Evolutionary conservation across 2,113 vertebrate genomes (phyloP), one percentile per base, ranked within the genome.

Genomic region (Pteronura brasiliensis): DNA sequence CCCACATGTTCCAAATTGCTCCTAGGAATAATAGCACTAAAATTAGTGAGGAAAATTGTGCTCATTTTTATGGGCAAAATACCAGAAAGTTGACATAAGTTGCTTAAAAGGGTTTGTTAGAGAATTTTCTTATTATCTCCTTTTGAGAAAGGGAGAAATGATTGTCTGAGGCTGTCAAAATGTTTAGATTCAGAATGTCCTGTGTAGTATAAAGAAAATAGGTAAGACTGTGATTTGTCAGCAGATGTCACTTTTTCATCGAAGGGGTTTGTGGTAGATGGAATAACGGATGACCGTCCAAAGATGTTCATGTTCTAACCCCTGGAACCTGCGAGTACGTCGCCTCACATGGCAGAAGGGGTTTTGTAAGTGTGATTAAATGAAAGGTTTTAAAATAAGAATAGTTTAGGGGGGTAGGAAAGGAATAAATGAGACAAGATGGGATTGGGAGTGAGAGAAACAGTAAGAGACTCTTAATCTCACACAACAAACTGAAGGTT

Each of bases 61-160:
- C 57, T 61, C 61, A 34, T 31, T 69, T 96, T 55, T 52, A 34
- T 29, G 44, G 82, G 11, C 0, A 84, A 91, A 92, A 84, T 49
- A 84, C 31, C 71, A 84, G 88, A 96, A 84, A 95, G 17, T 84
- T 79, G 76, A n/a, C 13, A 49, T 36, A 86, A 69, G 29, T 80
- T 95, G 79, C 65, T 49, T 59, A 94, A 36, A 72, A 69, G 4
- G 20, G 23, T n/a, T 90, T 95, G 77, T 87, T 82, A 93, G 85
- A 90, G 74, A 69, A 90, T 82, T 13, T 20, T 79, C 1, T 61
- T 74, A 57, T 29, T 81, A 90, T 74, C 67, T 84, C 84, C 12
- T 84, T 77, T 59, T 52, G 42, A 25, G 57, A 61, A 97, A 90
- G 91, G 82, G 25, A 87, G 76, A 93, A 90, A 74, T 69, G 67